phyloP scores from a whole-genome alignment of 2,797 vertebrate genomes.

The Dromococcyx pavoninus region DNA sequence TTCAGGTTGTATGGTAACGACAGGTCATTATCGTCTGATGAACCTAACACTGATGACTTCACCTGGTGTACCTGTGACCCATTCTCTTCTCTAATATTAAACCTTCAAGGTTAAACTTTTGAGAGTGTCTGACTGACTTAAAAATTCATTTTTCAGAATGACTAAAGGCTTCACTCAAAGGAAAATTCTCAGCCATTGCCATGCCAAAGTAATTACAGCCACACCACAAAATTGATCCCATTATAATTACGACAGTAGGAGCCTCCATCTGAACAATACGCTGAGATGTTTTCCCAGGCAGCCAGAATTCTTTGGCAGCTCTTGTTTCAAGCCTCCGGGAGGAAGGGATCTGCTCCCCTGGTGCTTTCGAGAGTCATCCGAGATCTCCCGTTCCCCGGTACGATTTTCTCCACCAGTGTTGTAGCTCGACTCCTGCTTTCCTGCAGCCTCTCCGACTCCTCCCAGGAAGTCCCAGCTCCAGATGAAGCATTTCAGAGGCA shows the following conservation, averaged over 20 bases:
- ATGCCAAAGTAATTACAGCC: not conserved
- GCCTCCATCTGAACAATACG: not conserved
- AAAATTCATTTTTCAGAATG: not conserved
- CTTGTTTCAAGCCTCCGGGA: not conserved
- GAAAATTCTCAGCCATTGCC: not conserved
- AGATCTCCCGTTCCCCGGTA: not conserved
- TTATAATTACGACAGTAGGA: fast-evolving
- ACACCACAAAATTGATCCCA: not conserved
- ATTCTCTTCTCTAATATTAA: not conserved
- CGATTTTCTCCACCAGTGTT: fast-evolving
- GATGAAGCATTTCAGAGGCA: fast-evolving
- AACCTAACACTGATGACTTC: not conserved
- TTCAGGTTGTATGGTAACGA: not conserved
- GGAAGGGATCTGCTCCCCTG: no score
- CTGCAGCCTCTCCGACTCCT: not conserved
- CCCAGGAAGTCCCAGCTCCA: constrained; percentile 39
- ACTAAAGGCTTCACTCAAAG: not conserved
- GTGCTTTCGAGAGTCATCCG: fast-evolving
- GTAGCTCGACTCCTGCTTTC: not conserved
- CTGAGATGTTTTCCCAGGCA: not conserved
- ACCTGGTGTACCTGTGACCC: not conserved
- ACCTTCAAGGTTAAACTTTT: not conserved
- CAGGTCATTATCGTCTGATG: not conserved
- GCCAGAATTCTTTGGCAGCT: not conserved
- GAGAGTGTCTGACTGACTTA: not conserved